Conservation (phyloP, 2,797 vertebrate species). For the Antennarius maculatus region DNA sequence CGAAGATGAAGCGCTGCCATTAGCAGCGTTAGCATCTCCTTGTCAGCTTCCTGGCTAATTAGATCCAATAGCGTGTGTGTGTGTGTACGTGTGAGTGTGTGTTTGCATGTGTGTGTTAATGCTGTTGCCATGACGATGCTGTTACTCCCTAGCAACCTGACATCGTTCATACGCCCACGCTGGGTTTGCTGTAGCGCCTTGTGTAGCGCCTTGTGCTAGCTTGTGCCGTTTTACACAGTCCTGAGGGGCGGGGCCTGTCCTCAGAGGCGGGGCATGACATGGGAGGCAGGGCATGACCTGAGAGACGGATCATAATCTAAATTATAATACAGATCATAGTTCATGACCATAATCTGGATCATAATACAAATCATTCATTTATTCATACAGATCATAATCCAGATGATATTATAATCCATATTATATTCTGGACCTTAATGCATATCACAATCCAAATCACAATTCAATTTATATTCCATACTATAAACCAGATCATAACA, state of each 20-base stretch:
- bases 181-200: constrained; percentile 39
- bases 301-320: too few species aligned
- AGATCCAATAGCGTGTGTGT: constrained; percentile 50
- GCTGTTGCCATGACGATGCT: constrained; percentile 70
- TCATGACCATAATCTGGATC: too few species aligned
- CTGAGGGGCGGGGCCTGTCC: too few species aligned
- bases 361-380: too few species aligned
- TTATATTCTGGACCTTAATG: too few species aligned
- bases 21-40: constrained; percentile 63
- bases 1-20: constrained; percentile 56
- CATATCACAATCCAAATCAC: too few species aligned
- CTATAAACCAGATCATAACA: too few species aligned
- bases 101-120: constrained; percentile 33
- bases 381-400: not conserved
- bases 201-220: constrained; percentile 7
- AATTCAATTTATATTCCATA: too few species aligned
- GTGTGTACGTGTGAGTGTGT: constrained; percentile 26
- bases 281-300: too few species aligned
- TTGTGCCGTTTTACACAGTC: not conserved
- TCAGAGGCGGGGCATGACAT: too few species aligned
- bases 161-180: constrained; percentile 53
- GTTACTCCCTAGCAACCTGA: constrained; percentile 55
- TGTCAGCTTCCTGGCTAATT: constrained; percentile 73
- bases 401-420: not conserved
- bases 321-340: too few species aligned